Evolutionary conservation across 2,113 vertebrate species (phyloP).

Genomic region (Colinus virginianus): DNA sequence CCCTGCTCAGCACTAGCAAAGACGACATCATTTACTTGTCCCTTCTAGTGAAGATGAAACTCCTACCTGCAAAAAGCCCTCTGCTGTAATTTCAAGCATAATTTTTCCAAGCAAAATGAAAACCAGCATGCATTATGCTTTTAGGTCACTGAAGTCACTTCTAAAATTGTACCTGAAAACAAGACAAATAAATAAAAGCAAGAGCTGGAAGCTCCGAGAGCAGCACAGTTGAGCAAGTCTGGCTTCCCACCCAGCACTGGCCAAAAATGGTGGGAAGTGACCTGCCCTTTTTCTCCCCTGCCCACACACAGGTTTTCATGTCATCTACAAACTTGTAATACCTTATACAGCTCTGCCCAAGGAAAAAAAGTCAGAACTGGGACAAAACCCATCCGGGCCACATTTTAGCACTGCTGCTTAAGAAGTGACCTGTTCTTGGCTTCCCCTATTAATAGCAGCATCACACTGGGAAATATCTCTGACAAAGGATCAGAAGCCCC

Average conservation of each 20-base stretch:
- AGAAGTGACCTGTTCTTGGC: neutral
- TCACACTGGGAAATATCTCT: conserved; percentile 21
- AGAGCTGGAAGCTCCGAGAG: neutral
- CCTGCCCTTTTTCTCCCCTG: neutral
- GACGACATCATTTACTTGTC: neutral
- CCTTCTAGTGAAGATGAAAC: fast-evolving
- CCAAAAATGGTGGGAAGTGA: neutral
- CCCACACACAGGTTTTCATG: neutral
- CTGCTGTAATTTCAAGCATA: neutral
- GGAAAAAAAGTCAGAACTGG: neutral
- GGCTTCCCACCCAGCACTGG: neutral
- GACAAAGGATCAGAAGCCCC: neutral
- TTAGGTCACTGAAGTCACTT: neutral
- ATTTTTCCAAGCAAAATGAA: neutral
- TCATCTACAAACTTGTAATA: neutral
- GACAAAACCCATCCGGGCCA: neutral
- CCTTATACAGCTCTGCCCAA: neutral
- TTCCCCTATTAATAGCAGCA: neutral
- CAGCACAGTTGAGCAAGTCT: neutral
- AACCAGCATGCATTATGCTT: fast-evolving
- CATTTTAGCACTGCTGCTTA: neutral
- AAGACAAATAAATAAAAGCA: neutral
- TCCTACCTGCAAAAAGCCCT: neutral
- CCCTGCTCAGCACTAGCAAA: neutral
- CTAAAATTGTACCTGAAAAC: neutral